Evolutionary conservation across 1,140 invertebrate species (phyloP).

Genomic region (Drosophila novamexicana): DNA sequence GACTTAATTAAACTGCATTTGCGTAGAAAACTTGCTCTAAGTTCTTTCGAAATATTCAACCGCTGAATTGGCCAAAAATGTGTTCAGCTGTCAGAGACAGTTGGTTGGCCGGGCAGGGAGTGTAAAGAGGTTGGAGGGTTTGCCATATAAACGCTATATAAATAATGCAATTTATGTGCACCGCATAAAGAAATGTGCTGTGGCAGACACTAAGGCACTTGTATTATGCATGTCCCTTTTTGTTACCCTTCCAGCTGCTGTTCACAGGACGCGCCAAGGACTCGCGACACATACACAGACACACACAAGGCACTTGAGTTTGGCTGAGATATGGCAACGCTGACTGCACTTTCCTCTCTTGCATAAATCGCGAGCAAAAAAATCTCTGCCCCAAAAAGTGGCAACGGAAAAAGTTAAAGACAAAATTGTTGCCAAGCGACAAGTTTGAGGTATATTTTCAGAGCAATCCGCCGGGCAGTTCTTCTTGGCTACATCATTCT

Average conservation of each 20-base stretch:
- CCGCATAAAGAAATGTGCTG: slow-evolving; percentile 75
- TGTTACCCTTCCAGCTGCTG: slow-evolving; percentile 15
- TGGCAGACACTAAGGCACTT: slow-evolving; percentile 75
- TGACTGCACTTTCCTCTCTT: slow-evolving; percentile 21
- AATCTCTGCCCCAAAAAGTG: slow-evolving; percentile 57
- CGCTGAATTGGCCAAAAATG: slow-evolving; percentile 44
- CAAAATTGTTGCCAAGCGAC: slow-evolving; percentile 25
- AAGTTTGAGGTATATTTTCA: neutral
- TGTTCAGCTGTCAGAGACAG: slow-evolving; percentile 61
- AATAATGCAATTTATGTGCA: slow-evolving; percentile 80
- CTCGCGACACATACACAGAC: slow-evolving; percentile 6
- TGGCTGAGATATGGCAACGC: slow-evolving; percentile 23
- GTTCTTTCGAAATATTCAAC: slow-evolving; percentile 15
- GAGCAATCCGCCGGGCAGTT: neutral
- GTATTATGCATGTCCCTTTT: slow-evolving; percentile 69
- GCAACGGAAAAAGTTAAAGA: slow-evolving; percentile 54
- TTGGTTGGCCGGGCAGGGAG: neutral
- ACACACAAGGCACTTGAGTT: slow-evolving; percentile 13
- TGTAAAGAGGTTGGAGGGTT: neutral
- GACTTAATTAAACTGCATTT: slow-evolving; percentile 80
- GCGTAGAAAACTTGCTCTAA: slow-evolving; percentile 36
- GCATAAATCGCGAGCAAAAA: slow-evolving; percentile 20
- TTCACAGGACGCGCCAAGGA: slow-evolving; percentile 10
- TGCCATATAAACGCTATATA: slow-evolving; percentile 70
- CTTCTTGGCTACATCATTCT: neutral